These are phyloP conservation scores for Pterois miles DNA, from an alignment of 2,797 vertebrate species.

Conservation along the genomic window DNA sequence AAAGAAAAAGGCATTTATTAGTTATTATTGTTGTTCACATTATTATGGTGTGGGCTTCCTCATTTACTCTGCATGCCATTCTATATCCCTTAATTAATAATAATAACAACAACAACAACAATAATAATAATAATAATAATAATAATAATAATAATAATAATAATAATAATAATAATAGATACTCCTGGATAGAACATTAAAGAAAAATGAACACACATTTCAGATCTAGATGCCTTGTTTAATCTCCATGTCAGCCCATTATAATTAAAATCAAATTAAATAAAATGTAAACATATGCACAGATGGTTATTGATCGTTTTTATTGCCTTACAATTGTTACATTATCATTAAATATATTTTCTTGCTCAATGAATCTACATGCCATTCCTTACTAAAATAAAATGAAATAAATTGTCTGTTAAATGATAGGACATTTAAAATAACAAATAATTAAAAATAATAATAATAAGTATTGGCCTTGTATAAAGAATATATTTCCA, in stretches of 20 bases:
- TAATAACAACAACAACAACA: too few species aligned
- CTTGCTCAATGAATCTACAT: too few species aligned
- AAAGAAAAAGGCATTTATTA: too few species aligned
- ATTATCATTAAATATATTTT: neutral
- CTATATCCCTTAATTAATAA: neutral
- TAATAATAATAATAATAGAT: neutral
- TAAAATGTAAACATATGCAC: neutral
- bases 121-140: neutral
- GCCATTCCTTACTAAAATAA: neutral
- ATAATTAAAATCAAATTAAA: neutral
- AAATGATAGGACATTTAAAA: neutral
- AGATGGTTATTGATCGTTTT: too few species aligned
- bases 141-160: neutral
- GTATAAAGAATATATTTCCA: neutral
- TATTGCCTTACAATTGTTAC: too few species aligned
- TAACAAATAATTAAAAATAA: too few species aligned
- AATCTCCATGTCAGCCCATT: neutral
- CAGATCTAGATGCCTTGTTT: neutral
- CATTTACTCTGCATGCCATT: neutral
- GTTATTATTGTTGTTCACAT: too few species aligned
- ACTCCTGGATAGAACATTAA: neutral
- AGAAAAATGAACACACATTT: neutral
- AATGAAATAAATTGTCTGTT: neutral
- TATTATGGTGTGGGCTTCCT: too few species aligned
- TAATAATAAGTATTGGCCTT: neutral